These are phyloP conservation scores for Drosophila oshimai DNA, from an alignment of 1,140 invertebrate genomes.

Conservation along the genomic window DNA sequence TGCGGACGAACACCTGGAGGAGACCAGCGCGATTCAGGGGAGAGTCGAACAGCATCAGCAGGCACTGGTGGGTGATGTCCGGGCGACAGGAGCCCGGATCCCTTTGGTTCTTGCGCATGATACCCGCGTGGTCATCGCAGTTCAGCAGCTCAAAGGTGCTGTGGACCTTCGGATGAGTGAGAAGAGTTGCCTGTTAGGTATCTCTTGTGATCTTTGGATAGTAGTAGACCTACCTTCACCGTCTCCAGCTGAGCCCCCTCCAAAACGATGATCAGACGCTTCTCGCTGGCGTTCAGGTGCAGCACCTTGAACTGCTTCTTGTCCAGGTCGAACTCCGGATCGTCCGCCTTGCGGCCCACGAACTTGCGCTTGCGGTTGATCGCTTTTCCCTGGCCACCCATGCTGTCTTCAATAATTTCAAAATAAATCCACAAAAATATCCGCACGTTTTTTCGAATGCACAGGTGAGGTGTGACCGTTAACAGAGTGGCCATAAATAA, in stretches of 20 bases:
- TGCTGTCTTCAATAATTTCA: neutral
- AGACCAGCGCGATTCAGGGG: slow-evolving; percentile 96
- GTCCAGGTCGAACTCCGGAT: slow-evolving; percentile 77
- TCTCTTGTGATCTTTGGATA: too few relatives aligned
- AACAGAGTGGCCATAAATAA: neutral
- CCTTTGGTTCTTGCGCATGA: slow-evolving; percentile 93
- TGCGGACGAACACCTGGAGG: slow-evolving; percentile 96
- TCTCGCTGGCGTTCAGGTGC: slow-evolving; percentile 86
- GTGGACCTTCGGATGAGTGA: slow-evolving; percentile 86
- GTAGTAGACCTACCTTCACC: slow-evolving; percentile 89
- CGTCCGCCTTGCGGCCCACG: slow-evolving; percentile 62
- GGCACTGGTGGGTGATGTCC: slow-evolving; percentile 97
- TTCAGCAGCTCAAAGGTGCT: slow-evolving; percentile 95
- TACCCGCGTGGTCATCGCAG: slow-evolving; percentile 94
- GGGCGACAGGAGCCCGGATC: slow-evolving; percentile 94
- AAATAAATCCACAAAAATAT: neutral
- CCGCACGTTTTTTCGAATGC: slow-evolving; percentile 8
- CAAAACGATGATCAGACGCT: slow-evolving; percentile 95
- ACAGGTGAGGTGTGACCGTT: neutral
- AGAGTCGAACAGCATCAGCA: slow-evolving; percentile 98
- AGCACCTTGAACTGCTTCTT: slow-evolving; percentile 76
- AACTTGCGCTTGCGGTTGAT: slow-evolving; percentile 73
- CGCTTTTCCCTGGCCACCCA: slow-evolving; percentile 69
- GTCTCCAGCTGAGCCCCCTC: slow-evolving; percentile 97
- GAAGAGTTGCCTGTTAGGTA: neutral